A percentile compares a stretch with the other conserved stretches of the same genome.
These are phyloP conservation scores for Oryzias curvinotus DNA, from an alignment of 2,113 vertebrate species.

Conservation along the genomic window DNA sequence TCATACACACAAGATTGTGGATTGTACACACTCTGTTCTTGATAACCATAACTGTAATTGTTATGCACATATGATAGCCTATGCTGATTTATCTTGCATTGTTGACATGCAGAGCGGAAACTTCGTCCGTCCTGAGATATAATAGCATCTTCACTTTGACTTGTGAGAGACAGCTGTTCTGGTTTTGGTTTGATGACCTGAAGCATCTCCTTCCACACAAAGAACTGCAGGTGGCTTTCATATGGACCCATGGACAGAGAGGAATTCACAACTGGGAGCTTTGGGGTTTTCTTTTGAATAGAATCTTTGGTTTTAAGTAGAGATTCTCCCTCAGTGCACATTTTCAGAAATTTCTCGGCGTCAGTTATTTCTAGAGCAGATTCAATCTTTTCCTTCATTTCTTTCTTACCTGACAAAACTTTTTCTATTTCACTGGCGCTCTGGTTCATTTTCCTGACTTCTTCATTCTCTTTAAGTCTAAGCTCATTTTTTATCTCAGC, in stretches of 20 bases:
- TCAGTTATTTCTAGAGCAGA: constrained; percentile 23
- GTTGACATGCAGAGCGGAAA: constrained; percentile 2
- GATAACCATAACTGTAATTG: no score
- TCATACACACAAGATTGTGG: accelerated
- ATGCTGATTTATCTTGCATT: no score
- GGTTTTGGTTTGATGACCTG: constrained; percentile 42
- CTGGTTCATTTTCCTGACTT: constrained; percentile 27
- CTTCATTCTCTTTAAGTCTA: constrained; percentile 3
- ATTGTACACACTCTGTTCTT: no score
- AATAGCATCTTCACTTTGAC: background rate
- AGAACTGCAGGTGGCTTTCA: constrained; percentile 65
- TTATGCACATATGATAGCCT: accelerated
- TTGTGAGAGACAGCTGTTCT: constrained; percentile 15
- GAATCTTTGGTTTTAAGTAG: background rate
- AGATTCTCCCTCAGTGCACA: constrained; percentile 32
- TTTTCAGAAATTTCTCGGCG: constrained; percentile 42
- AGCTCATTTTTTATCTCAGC: constrained; percentile 43
- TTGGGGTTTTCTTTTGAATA: constrained; percentile 3
- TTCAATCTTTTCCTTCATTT: constrained; percentile 9
- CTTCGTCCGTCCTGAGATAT: constrained; percentile 43
- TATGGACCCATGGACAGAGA: constrained; percentile 47
- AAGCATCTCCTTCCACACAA: constrained; percentile 69
- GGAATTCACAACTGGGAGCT: constrained; percentile 18
- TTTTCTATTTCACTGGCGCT: constrained; percentile 13
- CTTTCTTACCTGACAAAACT: constrained; percentile 31